Evolutionary conservation across 2,797 vertebrate species (phyloP).

Genomic region (Urocyon cinereoargenteus): DNA sequence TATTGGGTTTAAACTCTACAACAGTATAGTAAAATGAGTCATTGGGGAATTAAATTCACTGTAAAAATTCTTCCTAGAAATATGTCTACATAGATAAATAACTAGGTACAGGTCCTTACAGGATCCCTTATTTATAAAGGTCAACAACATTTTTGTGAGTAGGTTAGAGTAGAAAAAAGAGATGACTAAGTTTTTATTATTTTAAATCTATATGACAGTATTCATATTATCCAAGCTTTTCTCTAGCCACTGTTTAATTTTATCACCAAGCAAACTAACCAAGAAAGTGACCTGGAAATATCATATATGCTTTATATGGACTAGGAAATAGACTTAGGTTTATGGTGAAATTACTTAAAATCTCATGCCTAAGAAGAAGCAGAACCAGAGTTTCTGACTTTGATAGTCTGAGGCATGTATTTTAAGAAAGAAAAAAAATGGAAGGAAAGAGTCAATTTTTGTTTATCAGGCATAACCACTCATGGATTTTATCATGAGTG

Average conservation of each 20-base stretch:
- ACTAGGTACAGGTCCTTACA: background rate
- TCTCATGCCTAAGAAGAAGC: background rate
- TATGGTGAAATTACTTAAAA: constrained; percentile 26
- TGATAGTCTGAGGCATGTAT: background rate
- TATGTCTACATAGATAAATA: background rate
- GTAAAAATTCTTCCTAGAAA: background rate
- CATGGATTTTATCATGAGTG: background rate
- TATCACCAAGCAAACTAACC: background rate
- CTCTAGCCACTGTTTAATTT: background rate
- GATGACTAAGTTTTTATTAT: background rate
- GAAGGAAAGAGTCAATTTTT: background rate
- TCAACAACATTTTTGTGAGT: background rate
- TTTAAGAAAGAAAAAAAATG: background rate
- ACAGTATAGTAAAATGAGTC: background rate
- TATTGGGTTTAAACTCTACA: background rate
- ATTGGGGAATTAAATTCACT: background rate
- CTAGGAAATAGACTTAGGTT: background rate
- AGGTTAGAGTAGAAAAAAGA: background rate
- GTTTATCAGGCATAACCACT: background rate
- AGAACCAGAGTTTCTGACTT: background rate
- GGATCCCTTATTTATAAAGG: background rate
- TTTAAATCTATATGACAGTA: background rate
- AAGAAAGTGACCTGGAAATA: background rate
- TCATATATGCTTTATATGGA: background rate
- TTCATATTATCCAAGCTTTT: constrained; percentile 21